Evolutionary conservation across 2,113 vertebrate genomes (phyloP).

Genomic region (Podarcis muralis): DNA sequence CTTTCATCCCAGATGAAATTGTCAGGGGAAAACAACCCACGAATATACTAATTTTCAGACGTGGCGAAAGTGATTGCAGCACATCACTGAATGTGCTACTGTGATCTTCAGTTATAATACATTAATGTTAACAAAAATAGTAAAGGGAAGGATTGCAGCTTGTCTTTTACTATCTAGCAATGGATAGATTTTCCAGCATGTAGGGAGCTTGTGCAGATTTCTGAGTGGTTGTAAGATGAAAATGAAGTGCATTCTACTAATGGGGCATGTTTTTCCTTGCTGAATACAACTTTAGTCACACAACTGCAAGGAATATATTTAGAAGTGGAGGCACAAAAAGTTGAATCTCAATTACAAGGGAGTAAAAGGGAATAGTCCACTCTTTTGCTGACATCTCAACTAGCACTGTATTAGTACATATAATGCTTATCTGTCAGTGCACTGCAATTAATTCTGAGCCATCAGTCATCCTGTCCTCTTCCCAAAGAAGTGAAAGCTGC

Average conservation of each 20-base stretch:
- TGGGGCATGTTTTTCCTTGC: neutral
- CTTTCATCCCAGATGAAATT: neutral
- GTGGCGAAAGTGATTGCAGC: neutral
- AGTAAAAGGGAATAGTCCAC: neutral
- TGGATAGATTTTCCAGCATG: conserved; percentile 35
- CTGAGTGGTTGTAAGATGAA: conserved; percentile 19
- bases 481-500: neutral
- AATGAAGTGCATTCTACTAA: neutral
- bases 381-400: neutral
- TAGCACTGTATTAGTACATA: neutral
- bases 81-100: neutral
- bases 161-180: neutral
- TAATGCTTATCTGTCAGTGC: neutral
- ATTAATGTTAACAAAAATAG: neutral
- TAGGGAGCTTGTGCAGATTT: conserved; percentile 25
- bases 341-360: neutral
- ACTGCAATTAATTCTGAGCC: conserved; percentile 30
- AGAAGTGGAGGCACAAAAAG: accelerated
- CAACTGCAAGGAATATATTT: neutral
- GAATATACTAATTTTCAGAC: neutral
- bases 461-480: conserved; percentile 14
- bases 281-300: neutral
- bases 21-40: neutral
- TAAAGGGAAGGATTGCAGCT: neutral
- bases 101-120: neutral